These are phyloP conservation scores for Hormiphora californensis DNA, from an alignment of 37 sponge, comb jelly and placozoan species.

Conservation along the genomic window DNA sequence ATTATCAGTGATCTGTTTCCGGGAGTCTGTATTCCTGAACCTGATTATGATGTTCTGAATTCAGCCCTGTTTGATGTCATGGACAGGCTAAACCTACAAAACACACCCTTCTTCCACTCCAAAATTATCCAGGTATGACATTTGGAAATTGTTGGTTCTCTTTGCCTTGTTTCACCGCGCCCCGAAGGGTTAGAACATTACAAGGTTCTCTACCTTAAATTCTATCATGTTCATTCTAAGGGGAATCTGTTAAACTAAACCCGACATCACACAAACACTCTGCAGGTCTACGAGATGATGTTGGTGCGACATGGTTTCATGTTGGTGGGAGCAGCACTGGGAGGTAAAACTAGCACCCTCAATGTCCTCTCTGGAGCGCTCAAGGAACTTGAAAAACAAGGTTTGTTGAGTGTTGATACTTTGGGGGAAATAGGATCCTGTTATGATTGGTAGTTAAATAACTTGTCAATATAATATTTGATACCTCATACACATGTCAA, in stretches of 20 bases:
- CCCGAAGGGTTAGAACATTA: too few relatives aligned
- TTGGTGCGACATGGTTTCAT: conserved; percentile 54
- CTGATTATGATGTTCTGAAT: conserved; percentile 51
- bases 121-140: conserved; percentile 58
- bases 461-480: too few relatives aligned
- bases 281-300: conserved; percentile 57
- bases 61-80: conserved; percentile 13
- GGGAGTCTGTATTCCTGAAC: conserved; percentile 10
- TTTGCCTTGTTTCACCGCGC: too few relatives aligned
- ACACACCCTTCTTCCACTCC: conserved; percentile 28
- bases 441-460: too few relatives aligned
- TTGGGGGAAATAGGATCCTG: too few relatives aligned
- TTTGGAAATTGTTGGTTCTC: too few relatives aligned
- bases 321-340: conserved; percentile 52
- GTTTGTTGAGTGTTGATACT: too few relatives aligned
- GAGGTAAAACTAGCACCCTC: conserved; percentile 52
- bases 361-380: conserved; percentile 43
- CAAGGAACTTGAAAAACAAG: not conserved
- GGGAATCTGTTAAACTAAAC: too few relatives aligned
- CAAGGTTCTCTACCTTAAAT: too few relatives aligned
- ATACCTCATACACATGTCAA: too few relatives aligned
- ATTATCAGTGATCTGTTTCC: conserved; percentile 56
- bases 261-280: too few relatives aligned
- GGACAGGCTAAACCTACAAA: conserved; percentile 19
- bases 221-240: too few relatives aligned